phyloP scores from a whole-genome alignment of 2,113 vertebrate species.

The Glaucidium brasilianum region DNA sequence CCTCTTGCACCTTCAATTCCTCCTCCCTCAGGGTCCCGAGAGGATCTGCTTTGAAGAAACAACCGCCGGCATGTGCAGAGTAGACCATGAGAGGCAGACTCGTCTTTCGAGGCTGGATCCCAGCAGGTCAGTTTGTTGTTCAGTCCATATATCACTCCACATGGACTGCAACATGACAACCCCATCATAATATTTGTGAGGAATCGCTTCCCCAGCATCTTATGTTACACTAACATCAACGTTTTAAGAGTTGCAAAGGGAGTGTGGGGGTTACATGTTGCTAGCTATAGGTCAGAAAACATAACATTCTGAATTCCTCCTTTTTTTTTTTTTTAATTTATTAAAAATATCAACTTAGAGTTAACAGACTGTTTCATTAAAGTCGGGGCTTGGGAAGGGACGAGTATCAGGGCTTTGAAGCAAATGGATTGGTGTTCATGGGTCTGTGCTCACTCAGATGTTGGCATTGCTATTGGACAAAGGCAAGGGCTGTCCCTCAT shows the following conservation, averaged over 20 bases:
- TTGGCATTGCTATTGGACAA: not conserved
- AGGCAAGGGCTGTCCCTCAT: not conserved
- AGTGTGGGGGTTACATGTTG: not conserved
- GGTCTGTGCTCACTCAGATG: not conserved
- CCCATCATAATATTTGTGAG: conserved; percentile 21
- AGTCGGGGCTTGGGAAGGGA: not conserved
- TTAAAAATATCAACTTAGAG: not conserved
- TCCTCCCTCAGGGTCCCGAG: not conserved
- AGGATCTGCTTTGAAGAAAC: not conserved
- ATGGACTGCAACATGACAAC: not conserved
- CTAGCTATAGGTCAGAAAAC: not conserved
- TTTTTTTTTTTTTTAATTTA: not conserved
- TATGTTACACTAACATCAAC: not conserved
- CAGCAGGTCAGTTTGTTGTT: not conserved
- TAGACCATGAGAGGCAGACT: not conserved
- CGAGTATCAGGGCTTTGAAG: not conserved
- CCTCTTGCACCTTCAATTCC: not conserved
- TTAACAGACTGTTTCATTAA: not conserved
- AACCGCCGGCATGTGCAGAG: not conserved
- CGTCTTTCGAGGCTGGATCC: not conserved
- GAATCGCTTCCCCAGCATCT: not conserved
- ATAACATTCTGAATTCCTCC: not conserved
- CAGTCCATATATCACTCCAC: not conserved
- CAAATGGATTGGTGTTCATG: not conserved
- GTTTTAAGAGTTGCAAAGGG: not conserved